A percentile compares a stretch with the other conserved stretches of the same genome.
These are phyloP conservation scores for Cacoxenus indagator DNA, from an alignment of 2,888 invertebrate species.

Conservation along the genomic window DNA sequence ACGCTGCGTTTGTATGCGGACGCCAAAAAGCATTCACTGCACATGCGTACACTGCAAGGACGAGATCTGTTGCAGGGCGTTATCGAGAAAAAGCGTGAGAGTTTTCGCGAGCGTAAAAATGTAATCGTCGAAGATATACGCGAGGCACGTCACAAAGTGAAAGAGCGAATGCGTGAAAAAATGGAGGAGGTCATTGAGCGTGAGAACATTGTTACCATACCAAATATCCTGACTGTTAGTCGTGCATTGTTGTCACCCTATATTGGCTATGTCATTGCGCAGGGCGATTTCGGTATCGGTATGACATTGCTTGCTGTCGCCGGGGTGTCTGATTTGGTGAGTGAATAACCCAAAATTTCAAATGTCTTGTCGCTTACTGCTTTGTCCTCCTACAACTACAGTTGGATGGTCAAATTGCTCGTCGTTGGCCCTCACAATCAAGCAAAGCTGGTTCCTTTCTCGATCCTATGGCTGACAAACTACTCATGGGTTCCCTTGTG, in stretches of 20 bases:
- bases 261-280: conserved; percentile 89
- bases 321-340: conserved; percentile 92
- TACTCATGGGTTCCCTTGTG: conserved; percentile 90
- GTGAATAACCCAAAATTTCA: conserved; percentile 40
- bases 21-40: conserved; percentile 64
- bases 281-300: conserved; percentile 84
- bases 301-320: conserved; percentile 87
- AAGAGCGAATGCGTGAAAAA: conserved; percentile 81
- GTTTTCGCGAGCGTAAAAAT: conserved; percentile 76
- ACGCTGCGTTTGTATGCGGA: conserved; percentile 65
- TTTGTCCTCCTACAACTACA: conserved; percentile 71
- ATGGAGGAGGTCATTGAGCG: conserved; percentile 76
- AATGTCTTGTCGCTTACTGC: not conserved
- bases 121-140: conserved; percentile 79
- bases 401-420: conserved; percentile 97
- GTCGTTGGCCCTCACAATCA: conserved; percentile 90
- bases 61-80: conserved; percentile 73
- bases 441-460: conserved; percentile 95
- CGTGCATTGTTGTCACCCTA: conserved; percentile 90
- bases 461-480: conserved; percentile 97
- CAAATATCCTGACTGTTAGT: conserved; percentile 89
- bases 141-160: conserved; percentile 79
- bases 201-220: conserved; percentile 94
- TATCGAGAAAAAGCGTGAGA: conserved; percentile 76
- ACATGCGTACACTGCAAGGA: conserved; percentile 70